A percentile compares a stretch with the other conserved stretches of the same genome.
Evolutionary conservation across 2,888 invertebrate species (phyloP).

Genomic region (Erebia aethiops): DNA sequence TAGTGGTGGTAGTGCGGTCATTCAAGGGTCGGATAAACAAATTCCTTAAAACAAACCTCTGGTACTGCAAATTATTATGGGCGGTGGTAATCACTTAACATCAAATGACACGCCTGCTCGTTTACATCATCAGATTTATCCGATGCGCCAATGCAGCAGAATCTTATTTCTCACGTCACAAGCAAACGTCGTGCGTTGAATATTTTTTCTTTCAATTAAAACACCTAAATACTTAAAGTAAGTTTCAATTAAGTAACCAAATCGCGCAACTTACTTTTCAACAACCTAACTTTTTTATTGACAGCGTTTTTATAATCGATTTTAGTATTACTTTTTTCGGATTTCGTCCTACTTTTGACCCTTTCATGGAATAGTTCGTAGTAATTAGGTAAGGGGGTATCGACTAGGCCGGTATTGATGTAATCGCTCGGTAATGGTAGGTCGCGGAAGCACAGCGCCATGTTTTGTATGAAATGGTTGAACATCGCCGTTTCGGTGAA

Average conservation of each 20-base stretch:
- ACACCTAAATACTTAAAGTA: neutral
- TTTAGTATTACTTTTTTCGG: conserved; percentile 51
- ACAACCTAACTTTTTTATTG: conserved; percentile 68
- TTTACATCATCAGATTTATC: neutral
- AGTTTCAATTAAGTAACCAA: conserved; percentile 58
- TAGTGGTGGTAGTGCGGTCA: no score
- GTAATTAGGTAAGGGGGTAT: conserved; percentile 71
- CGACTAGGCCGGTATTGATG: conserved; percentile 51
- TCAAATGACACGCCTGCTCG: no score
- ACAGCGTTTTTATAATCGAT: conserved; percentile 71
- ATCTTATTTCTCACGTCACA: neutral
- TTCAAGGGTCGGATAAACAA: no score
- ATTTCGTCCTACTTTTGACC: conserved; percentile 49
- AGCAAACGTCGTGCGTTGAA: neutral
- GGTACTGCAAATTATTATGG: no score
- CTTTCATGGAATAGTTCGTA: conserved; percentile 73
- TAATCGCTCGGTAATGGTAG: conserved; percentile 39
- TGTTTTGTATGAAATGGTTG: conserved; percentile 86
- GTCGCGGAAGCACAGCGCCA: conserved; percentile 53
- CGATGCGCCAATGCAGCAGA: neutral
- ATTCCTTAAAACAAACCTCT: no score
- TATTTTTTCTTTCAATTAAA: neutral
- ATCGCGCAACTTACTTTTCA: conserved; percentile 72
- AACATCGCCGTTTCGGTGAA: conserved; percentile 95
- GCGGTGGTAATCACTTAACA: no score